Percentiles rank a stretch among this genome's conserved stretches.
phyloP scores from a whole-genome alignment of 2,797 vertebrate genomes.

The Helarctos malayanus region DNA sequence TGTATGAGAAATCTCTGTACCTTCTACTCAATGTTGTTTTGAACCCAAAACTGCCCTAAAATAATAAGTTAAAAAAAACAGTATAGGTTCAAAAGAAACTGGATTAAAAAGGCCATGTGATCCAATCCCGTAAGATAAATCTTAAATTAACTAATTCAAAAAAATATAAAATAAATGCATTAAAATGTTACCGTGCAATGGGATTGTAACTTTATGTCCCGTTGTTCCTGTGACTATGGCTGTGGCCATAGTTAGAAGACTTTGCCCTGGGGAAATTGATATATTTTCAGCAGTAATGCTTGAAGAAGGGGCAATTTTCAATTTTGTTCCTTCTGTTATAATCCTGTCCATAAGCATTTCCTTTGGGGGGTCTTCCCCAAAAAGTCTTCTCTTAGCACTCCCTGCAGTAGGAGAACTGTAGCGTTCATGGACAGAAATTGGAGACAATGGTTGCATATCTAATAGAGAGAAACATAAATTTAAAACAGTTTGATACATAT shows the following conservation, averaged over 20 bases:
- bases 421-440: constrained; percentile 95
- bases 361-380: constrained; percentile 93
- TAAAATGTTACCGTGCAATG: constrained; percentile 92
- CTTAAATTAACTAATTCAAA: constrained; percentile 57
- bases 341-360: constrained; percentile 91
- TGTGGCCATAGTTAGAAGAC: constrained; percentile 90
- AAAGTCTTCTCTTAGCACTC: constrained; percentile 97
- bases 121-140: constrained; percentile 35
- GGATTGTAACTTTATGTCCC: constrained; percentile 91
- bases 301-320: constrained; percentile 90
- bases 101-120: constrained; percentile 23
- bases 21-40: constrained; percentile 30
- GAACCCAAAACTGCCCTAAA: constrained; percentile 42
- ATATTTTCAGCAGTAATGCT: constrained; percentile 85
- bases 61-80: neutral
- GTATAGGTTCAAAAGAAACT: constrained; percentile 18
- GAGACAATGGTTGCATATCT: constrained; percentile 94
- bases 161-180: constrained; percentile 54
- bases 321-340: constrained; percentile 88
- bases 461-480: constrained; percentile 67
- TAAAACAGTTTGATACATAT: constrained; percentile 49
- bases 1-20: neutral
- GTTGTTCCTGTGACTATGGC: constrained; percentile 77
- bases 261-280: constrained; percentile 88
- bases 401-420: constrained; percentile 97